A percentile compares a stretch with the other conserved stretches of the same genome.
phyloP scores from a whole-genome alignment of 2,888 invertebrate species.

The Syrista parreyssii region DNA sequence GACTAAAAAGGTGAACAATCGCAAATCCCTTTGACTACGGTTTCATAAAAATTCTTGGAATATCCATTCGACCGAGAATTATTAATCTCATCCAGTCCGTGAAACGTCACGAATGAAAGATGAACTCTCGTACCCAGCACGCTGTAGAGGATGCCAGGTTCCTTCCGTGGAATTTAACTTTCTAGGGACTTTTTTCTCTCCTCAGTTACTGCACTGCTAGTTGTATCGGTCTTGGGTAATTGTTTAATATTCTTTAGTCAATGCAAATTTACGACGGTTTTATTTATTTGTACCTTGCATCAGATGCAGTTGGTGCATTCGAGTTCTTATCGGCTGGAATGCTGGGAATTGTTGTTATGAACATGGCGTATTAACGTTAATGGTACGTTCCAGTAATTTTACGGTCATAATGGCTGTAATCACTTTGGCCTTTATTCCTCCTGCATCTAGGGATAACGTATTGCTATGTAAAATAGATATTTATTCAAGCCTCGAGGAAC shows the following conservation, averaged over 20 bases:
- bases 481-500: not conserved
- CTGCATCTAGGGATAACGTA: not conserved
- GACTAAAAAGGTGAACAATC: not conserved
- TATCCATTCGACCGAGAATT: not conserved
- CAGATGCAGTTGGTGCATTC: not conserved
- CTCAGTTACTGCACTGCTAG: not conserved
- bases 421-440: not conserved
- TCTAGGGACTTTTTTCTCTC: not conserved
- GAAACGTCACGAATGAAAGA: not conserved
- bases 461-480: not conserved
- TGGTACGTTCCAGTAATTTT: not conserved
- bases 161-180: not conserved
- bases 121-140: not conserved
- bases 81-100: not conserved
- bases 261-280: not conserved
- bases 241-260: not conserved
- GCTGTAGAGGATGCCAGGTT: not conserved
- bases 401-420: not conserved
- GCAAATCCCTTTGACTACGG: not conserved
- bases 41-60: not conserved
- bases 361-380: not conserved
- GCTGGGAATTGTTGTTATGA: not conserved
- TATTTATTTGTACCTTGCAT: not conserved
- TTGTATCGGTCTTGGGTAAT: not conserved
- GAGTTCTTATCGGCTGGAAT: not conserved